Evolutionary conservation across 2,113 vertebrate genomes (phyloP), one percentile per base, ranked within the genome.

Genomic region (Mustelus asterias): DNA sequence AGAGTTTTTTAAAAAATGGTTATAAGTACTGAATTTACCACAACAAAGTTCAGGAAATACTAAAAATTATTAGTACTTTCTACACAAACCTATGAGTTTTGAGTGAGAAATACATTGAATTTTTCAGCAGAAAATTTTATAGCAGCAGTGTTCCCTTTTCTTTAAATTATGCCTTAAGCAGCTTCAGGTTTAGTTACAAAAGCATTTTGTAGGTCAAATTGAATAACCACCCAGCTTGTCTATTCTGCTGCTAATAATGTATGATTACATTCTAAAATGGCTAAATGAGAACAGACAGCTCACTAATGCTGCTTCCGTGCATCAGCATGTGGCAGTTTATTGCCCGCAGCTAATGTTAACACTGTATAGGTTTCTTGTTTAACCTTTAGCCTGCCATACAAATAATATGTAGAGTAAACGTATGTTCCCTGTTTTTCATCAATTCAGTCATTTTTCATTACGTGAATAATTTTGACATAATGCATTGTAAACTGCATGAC

Each of bases 291-390:
- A 65, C 89, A 67, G 89, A 93, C 89, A 93, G 60, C 60, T 93
- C 89, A 93, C 89, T 93, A 93, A 93, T 93, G 89, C 89, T 93
- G 60, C 89, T 93, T 93, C 89, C 89, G 89, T 93, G 89, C n/a
- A 93, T 93, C 60, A 93, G 89, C 89, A 93, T 65, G 89, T 93
- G 89, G 89, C 60, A 93, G 60, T 93, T 93, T 93, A 93, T 93
- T 93, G 58, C 89, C 89, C 9, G 60, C 89, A 93, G 89, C 89
- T 93, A 63, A 93, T 65, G 37, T 93, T 93, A 93, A 93, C 89
- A 93, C 89, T 93, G 63, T 93, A 65, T 37, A 67, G 33, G 89
- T 65, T 93, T 93, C 89, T 93, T 93, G 63, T 93, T 93, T 93
- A 93, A 93, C 89, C 89, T 93, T 67, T 93, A 93, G 89, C 89